Base-by-base conservation (phyloP, 37 sponge, comb jelly and placozoan genomes). In the Ianthella basta region DNA sequence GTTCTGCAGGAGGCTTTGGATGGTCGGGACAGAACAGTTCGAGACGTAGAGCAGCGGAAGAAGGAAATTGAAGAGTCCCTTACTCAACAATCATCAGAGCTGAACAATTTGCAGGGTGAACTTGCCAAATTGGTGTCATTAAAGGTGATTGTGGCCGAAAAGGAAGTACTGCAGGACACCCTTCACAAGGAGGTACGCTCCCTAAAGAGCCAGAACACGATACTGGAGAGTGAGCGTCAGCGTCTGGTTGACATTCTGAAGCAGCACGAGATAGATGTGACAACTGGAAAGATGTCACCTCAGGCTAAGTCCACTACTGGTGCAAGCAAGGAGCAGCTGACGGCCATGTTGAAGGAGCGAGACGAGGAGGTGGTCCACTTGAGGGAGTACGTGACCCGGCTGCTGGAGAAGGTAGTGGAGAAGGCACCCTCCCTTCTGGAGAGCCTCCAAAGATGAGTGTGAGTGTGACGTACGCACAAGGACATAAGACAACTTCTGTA, bases 361-460 rank as follows among this genome's bases (percentile, higher is more conserved):
- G 87, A 91, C 21, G 87, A 91, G 16, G 91, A 91, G 54, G 83
- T 82, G 6, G 15, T 24, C 29, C 64, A 84, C 69, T 50, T 87
- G 80, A 84, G 73, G 34, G 84, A 91, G n/a, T 91, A 91, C 57
- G 84, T 84, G 29, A 57, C 25, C 38, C 83, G 83, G 19, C 72
- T 91, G 55, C 63, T 91, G 69, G 67, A 66, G 13, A 80, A 66
- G 64, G 91, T 91, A 15, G 84, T 91, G 53, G 87, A 86, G 55
- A 87, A 84, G 37, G 91, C 91, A 32, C 91, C 91, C 12, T 86
- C 72, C 79, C 65, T 91, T 25, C 80, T 91, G 41, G 91, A 87
- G 60, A 67, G 65, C 32, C 55, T 87, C 75, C 61, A 86, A 4
- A 36, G n/a, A 13, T 81, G n/a, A 80, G n/a, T n/a, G n/a, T n/a